Conservation (phyloP, 53 echinoderm and acorn worm species). For the Antedon mediterranea region DNA sequence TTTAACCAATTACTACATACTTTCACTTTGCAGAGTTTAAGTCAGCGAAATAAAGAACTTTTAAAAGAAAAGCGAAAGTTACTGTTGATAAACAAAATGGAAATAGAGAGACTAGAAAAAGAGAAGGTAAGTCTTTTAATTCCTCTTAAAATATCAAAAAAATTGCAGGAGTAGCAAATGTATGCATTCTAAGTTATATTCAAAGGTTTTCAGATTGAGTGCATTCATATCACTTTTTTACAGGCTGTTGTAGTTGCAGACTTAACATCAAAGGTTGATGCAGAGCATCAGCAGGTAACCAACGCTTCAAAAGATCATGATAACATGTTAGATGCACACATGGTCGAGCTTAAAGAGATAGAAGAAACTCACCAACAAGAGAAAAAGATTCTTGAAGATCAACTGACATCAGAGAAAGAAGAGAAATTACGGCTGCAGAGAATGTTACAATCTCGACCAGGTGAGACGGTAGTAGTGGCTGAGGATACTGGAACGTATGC, state of each 20-base stretch:
- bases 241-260: slow-evolving; percentile 4
- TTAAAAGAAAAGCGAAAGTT: slow-evolving; percentile 87
- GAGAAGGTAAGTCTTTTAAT: slow-evolving; percentile 86
- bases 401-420: slow-evolving; percentile 44
- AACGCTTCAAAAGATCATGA: slow-evolving; percentile 43
- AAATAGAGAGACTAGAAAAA: slow-evolving; percentile 66
- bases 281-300: slow-evolving; percentile 34
- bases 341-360: slow-evolving; percentile 31
- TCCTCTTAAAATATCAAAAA: not conserved
- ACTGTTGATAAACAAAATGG: slow-evolving; percentile 72
- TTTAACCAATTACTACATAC: no score
- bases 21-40: slow-evolving; percentile 51
- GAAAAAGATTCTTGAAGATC: slow-evolving; percentile 50
- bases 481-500: not conserved
- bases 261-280: slow-evolving; percentile 58
- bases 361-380: not conserved
- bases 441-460: slow-evolving; percentile 26
- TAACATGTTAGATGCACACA: slow-evolving; percentile 5
- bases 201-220: no score
- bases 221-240: not conserved
- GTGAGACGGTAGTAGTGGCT: not conserved
- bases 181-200: no score
- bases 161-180: slow-evolving; percentile 40
- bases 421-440: slow-evolving; percentile 35
- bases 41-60: slow-evolving; percentile 51